Evolutionary conservation across 2,888 invertebrate species (phyloP), one percentile per base, ranked within the genome.

Genomic region (Himalopsyche anomala): DNA sequence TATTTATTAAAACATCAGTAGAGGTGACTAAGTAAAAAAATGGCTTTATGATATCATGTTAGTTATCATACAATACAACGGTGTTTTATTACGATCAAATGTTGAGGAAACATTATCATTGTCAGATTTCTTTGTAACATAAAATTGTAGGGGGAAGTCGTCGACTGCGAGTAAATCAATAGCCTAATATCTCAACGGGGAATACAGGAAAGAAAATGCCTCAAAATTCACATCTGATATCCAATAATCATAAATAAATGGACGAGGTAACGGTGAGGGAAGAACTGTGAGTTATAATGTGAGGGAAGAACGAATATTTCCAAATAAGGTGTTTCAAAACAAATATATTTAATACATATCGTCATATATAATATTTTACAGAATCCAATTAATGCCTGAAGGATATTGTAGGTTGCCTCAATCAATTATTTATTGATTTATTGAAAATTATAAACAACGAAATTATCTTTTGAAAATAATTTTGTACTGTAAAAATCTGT

Each of bases 211-310:
- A 55, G 87, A 88, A 85, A 88, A 88, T 87, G 87, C 87, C 88
- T 88, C 88, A 88, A 88, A 87, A 88, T 83, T 89, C 89, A 84
- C 85, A 87, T 86, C 87, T 87, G 87, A 88, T 89, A 88, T 87
- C 89, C 87, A 89, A 89, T 89, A 89, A 89, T 89, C 88, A 87
- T 89, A 89, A 89, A 89, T 89, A 89, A 88, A 89, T 89, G 83
- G 86, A 62, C 45, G 54, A 55, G 83, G 83, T 69, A 83, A n/a
- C 81, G 62, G 83, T 55, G 36, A 79, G 86, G 80, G 83, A 69
- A 55, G 82, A 84, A 42, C 15, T 17, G 40, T 86, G 84, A 86
- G 79, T 86, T 85, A 85, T 84, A 54, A 82, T 85, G 74, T 62
- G 54, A 82, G 86, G 87, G 85, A 55, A 80, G 81, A 74, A 74